Conservation (phyloP, 2,888 invertebrate species). For the Tridacna crocea region DNA sequence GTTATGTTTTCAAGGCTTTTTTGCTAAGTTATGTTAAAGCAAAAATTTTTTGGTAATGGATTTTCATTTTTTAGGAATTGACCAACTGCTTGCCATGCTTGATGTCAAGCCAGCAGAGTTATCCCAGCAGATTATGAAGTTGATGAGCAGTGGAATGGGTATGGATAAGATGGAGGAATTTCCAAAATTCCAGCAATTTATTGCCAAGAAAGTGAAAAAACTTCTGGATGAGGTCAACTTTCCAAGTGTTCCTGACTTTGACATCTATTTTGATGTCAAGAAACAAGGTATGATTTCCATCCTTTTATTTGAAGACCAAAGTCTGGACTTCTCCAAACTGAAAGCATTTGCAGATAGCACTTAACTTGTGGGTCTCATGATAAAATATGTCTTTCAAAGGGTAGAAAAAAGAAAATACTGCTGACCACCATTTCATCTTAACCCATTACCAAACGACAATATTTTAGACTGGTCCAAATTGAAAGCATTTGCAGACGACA, state of each 20-base stretch:
- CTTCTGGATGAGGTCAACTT: conserved; percentile 59
- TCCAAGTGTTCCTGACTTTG: conserved; percentile 50
- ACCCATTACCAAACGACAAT: too few species aligned
- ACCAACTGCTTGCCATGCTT: neutral
- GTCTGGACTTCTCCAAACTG: too few species aligned
- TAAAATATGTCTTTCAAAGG: too few species aligned
- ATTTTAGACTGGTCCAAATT: too few species aligned
- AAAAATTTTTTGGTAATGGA: too few species aligned
- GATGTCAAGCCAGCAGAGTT: conserved; percentile 13
- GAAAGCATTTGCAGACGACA: too few species aligned
- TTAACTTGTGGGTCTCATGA: too few species aligned
- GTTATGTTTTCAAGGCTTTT: too few species aligned
- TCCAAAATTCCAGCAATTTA: conserved; percentile 56
- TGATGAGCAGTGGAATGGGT: neutral
- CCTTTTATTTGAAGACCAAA: neutral
- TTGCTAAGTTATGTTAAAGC: too few species aligned
- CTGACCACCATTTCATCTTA: too few species aligned
- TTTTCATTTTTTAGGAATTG: conserved; percentile 5
- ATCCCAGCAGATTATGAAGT: neutral
- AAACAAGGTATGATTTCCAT: conserved; percentile 15
- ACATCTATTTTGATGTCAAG: conserved; percentile 42
- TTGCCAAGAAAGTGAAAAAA: conserved; percentile 50
- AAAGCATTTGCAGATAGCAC: too few species aligned
- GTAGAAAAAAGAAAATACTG: too few species aligned
- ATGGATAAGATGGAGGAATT: conserved; percentile 16